Conservation (phyloP, 2,113 vertebrate species). For the crab-eating macaque (Macaca fascicularis) region T2T-MFA8v1.1 NC_088380.1:72377001-72377500, state of each 20-base stretch:
- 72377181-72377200: conserved; percentile 16
- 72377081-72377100: conserved; percentile 60
- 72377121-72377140: neutral
- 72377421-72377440: no score
- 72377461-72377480: no score
- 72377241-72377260: neutral
- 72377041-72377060: conserved; percentile 40
- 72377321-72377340: no score
- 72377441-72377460: no score
- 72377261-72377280: no score
- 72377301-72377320: no score
- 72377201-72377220: neutral
- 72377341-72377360: no score
- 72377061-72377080: conserved; percentile 67
- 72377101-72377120: conserved; percentile 43
- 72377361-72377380: no score
- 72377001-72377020: conserved; percentile 63
- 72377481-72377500: no score
- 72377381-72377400: no score
- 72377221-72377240: neutral
- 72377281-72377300: no score
- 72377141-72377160: conserved; percentile 54
- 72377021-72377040: conserved; percentile 56
- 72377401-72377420: no score
- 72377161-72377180: conserved; percentile 70